Base-by-base conservation (phyloP, 1,140 invertebrate genomes). In the Akabosia matsudoensis region DNA sequence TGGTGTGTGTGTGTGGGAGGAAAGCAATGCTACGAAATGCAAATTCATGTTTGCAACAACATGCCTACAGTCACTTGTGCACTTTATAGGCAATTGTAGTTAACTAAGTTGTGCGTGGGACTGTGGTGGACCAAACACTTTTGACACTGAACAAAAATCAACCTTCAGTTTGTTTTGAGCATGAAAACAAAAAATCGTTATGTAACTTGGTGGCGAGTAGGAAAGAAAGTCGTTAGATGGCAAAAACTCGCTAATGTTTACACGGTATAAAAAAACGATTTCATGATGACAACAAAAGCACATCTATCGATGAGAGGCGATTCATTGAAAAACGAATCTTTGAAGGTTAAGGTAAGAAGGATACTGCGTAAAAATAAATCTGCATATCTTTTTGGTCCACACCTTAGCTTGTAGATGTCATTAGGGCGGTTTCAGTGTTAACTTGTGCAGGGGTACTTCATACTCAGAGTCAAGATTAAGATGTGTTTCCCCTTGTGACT, bases 381-480 rank as follows among this genome's bases (percentile, higher is more conserved):
- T 16, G 54, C 54, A 61, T 61, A 22, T 10, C 7, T 16, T 61
- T 14, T 67, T 30, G 24, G 61, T 67, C 61, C 61, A 16, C 61
- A 67, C 61, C 61, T 67, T 2, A 30, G n/a, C 7, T 67, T 67
- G 61, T 22, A 67, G 61, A 67, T 67, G 61, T 67, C 61, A 67
- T 67, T 22, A n/a, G n/a, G n/a, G n/a, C n/a, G n/a, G n/a, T n/a
- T n/a, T n/a, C n/a, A n/a, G n/a, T n/a, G n/a, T n/a, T n/a, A n/a
- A n/a, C n/a, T n/a, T n/a, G n/a, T n/a, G n/a, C n/a, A n/a, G n/a
- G n/a, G n/a, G n/a, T n/a, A n/a, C n/a, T n/a, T n/a, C n/a, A n/a
- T n/a, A n/a, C n/a, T n/a, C n/a, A n/a, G n/a, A n/a, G n/a, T n/a
- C n/a, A n/a, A n/a, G n/a, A n/a, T n/a, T n/a, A n/a, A n/a, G n/a